These are phyloP conservation scores for Eupithecia exiguata DNA, from an alignment of 2,888 invertebrate species.

Conservation along the genomic window DNA sequence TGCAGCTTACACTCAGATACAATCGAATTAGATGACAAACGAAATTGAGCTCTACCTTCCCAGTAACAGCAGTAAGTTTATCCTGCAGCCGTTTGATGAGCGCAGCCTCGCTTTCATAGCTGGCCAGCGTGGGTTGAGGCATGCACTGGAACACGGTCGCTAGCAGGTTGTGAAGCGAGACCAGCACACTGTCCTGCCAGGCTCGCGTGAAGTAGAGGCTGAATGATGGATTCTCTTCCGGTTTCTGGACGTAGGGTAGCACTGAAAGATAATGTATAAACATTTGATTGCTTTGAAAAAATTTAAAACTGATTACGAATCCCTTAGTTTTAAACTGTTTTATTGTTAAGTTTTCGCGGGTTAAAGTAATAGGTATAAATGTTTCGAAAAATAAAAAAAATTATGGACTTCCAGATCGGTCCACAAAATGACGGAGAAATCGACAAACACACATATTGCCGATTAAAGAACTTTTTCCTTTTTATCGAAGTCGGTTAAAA, in stretches of 20 bases:
- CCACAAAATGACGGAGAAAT: no score
- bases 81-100: constrained; percentile 92
- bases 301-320: no score
- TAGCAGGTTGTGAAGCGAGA: constrained; percentile 95
- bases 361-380: no score
- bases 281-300: no score
- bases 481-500: no score
- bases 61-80: constrained; percentile 88
- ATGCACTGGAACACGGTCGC: constrained; percentile 94
- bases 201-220: constrained; percentile 94
- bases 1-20: no score
- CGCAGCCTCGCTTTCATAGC: constrained; percentile 93
- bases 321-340: no score
- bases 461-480: no score
- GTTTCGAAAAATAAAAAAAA: no score
- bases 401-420: no score
- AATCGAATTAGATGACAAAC: background rate
- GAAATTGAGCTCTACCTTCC: constrained; percentile 58
- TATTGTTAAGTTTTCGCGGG: no score
- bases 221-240: constrained; percentile 95
- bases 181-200: constrained; percentile 97
- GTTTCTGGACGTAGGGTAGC: constrained; percentile 94
- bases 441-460: no score
- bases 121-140: constrained; percentile 93
- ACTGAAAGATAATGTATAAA: constrained; percentile 86